phyloP scores from a whole-genome alignment of 2,113 vertebrate genomes.

The Nyctereutes procyonoides region DNA sequence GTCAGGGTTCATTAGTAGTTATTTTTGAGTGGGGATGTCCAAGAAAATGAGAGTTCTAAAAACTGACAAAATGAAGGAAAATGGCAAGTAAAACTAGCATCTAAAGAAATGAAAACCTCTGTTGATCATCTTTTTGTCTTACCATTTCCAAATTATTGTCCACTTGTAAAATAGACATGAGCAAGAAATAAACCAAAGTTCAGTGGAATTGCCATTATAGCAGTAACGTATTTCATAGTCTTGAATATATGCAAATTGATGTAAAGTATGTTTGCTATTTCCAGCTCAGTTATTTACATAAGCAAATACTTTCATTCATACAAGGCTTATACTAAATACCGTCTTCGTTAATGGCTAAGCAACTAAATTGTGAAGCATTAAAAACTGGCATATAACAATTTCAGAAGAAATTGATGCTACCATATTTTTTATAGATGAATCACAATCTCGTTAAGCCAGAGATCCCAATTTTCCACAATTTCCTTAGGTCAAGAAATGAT shows the following conservation, averaged over 20 bases:
- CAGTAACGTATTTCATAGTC: background rate
- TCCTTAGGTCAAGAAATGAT: conserved; percentile 12
- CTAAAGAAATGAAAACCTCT: background rate
- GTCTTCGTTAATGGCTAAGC: background rate
- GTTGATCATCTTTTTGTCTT: background rate
- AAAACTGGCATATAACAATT: background rate
- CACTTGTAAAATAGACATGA: background rate
- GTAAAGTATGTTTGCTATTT: background rate
- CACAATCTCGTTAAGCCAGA: background rate
- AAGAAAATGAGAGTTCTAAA: background rate
- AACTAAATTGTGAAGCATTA: background rate
- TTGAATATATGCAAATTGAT: background rate
- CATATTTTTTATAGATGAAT: conserved; percentile 43
- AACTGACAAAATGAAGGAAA: conserved; percentile 8
- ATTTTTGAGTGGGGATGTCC: background rate
- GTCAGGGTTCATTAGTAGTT: background rate
- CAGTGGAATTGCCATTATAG: background rate
- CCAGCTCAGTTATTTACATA: background rate
- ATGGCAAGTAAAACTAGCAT: conserved; percentile 27
- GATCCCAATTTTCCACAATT: background rate
- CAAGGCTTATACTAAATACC: background rate
- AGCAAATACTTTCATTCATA: background rate
- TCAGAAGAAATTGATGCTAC: conserved; percentile 17
- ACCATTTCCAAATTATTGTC: conserved; percentile 3
- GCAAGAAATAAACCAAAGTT: background rate